Evolutionary conservation across 2,888 invertebrate species (phyloP).

Genomic region (Oligia latruncula): DNA sequence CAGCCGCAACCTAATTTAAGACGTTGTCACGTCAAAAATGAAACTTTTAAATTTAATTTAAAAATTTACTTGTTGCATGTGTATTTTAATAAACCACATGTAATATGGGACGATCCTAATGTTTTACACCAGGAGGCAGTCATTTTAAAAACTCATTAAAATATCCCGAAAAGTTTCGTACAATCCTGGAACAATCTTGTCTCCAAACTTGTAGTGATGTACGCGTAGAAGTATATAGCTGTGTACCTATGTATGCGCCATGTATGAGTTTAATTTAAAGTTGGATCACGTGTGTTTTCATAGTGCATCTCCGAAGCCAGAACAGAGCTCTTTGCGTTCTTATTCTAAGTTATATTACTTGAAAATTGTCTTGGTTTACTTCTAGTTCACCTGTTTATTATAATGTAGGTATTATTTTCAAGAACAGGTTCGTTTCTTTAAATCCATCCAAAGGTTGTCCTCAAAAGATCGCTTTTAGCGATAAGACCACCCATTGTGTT

Average conservation of each 20-base stretch:
- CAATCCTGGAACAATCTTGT: constrained; percentile 15
- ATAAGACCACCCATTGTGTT: too few relatives aligned
- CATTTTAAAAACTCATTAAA: constrained; percentile 25
- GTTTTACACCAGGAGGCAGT: background rate
- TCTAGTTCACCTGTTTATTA: background rate
- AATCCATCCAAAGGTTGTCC: too few relatives aligned
- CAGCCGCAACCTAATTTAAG: too few relatives aligned
- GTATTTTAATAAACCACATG: too few relatives aligned
- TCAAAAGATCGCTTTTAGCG: too few relatives aligned
- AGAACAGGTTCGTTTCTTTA: background rate
- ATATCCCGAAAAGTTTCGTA: background rate
- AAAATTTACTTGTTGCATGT: too few relatives aligned
- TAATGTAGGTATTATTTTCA: background rate
- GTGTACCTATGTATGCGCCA: background rate
- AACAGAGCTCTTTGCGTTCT: constrained; percentile 26
- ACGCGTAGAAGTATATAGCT: background rate
- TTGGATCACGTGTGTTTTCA: constrained; percentile 58
- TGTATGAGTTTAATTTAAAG: constrained; percentile 60
- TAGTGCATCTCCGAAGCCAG: constrained; percentile 38
- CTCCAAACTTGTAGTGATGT: constrained; percentile 5
- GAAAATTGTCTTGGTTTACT: constrained; percentile 38
- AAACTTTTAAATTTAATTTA: too few relatives aligned
- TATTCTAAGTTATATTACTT: constrained; percentile 57
- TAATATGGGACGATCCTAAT: background rate
- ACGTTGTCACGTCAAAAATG: too few relatives aligned